Evolutionary conservation across 2,113 vertebrate species (phyloP).

Genomic region (Austrofundulus limnaeus): DNA sequence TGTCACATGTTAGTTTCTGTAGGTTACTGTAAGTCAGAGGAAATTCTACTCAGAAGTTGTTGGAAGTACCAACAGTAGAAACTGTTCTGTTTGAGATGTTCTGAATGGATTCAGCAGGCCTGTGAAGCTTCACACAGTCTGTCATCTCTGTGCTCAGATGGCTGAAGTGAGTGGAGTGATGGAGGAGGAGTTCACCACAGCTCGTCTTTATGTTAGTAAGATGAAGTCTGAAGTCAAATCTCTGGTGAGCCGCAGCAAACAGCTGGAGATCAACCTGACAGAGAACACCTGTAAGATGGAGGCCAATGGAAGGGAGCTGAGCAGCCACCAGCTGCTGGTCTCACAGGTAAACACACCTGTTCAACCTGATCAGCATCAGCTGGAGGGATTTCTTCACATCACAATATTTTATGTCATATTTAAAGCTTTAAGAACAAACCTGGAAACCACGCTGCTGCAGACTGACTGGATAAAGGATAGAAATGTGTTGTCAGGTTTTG

Average conservation of each 20-base stretch:
- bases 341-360: slow-evolving; percentile 91
- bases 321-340: slow-evolving; percentile 85
- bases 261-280: slow-evolving; percentile 83
- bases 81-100: background rate
- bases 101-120: background rate
- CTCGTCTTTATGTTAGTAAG: slow-evolving; percentile 91
- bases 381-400: too few relatives aligned
- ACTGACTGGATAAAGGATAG: background rate
- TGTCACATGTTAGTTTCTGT: too few relatives aligned
- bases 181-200: slow-evolving; percentile 94
- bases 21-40: too few relatives aligned
- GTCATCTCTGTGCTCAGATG: slow-evolving; percentile 68
- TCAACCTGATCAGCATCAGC: too few relatives aligned
- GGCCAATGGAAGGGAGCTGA: slow-evolving; percentile 86
- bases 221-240: slow-evolving; percentile 94
- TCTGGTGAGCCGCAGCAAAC: slow-evolving; percentile 86
- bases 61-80: too few relatives aligned
- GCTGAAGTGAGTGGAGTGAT: slow-evolving; percentile 84
- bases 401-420: too few relatives aligned
- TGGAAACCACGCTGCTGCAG: background rate
- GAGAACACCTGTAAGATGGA: slow-evolving; percentile 86
- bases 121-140: background rate
- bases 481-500: too few relatives aligned
- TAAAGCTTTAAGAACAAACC: too few relatives aligned
- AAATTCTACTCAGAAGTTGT: too few relatives aligned